Evolutionary conservation across 2,888 invertebrate genomes (phyloP).

Genomic region (Tenthredo notha): DNA sequence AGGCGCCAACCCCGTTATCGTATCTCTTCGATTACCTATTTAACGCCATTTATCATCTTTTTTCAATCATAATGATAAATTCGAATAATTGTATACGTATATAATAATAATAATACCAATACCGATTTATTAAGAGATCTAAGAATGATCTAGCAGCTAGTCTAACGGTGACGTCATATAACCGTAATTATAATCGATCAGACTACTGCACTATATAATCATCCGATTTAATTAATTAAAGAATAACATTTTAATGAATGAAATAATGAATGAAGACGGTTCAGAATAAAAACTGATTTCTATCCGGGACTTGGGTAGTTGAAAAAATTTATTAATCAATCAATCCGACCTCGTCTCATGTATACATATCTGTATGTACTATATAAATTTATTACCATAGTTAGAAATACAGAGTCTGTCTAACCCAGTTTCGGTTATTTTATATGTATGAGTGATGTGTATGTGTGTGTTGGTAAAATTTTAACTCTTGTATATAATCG

Average conservation of each 20-base stretch:
- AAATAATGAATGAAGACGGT: background rate
- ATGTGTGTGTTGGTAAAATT: background rate
- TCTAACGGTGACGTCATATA: background rate
- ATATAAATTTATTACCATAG: background rate
- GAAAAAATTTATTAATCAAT: conserved; percentile 18
- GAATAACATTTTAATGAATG: background rate
- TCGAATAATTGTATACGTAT: background rate
- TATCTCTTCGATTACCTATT: background rate
- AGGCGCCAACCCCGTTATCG: conserved; percentile 13
- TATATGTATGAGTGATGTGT: background rate
- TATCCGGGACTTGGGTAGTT: background rate
- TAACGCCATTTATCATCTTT: background rate
- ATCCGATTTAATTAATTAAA: background rate
- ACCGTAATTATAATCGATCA: background rate
- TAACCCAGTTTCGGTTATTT: conserved; percentile 30
- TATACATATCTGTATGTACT: background rate
- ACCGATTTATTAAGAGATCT: background rate
- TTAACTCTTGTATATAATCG: background rate
- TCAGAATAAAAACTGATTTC: background rate
- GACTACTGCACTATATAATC: background rate
- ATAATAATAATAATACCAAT: background rate
- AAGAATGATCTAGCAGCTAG: background rate
- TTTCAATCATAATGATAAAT: background rate
- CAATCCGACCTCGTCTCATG: background rate
- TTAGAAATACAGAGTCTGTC: background rate